Base-by-base conservation (phyloP, 2,113 vertebrate species). In the Talpa occidentalis region DNA sequence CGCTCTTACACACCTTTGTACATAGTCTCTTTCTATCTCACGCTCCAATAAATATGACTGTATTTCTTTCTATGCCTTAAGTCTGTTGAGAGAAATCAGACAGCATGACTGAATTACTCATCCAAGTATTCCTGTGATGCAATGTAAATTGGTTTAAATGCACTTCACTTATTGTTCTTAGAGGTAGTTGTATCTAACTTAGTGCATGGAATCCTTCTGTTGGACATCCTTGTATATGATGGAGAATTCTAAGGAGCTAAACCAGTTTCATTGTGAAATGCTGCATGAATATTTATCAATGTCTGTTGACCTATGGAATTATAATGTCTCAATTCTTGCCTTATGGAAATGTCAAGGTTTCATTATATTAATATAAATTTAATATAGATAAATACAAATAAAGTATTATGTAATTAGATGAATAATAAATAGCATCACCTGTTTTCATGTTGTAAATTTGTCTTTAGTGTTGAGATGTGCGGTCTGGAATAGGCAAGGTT, bases 61-160 rank as follows among this genome's bases (percentile, higher is more conserved):
- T 76, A 70, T 84, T 54, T 78, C 32, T 91, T 78, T 80, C n/a
- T 83, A 7, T 74, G 37, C 15, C 66, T 87, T 70, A 69, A 92
- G 28, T 8, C n/a, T 92, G 6, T 77, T 60, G 72, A 40, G 52
- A 62, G 88, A 78, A 85, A 15, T 67, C 19, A 73, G 17, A 37
- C 5, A 26, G 14, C 6, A 47, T 22, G 5, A 60, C 30, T 40
- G 4, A 14, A 19, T 84, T 85, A 74, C 37, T 64, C 19, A 72
- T 74, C 49, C 19, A 70, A 44, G 9, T 52, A 74, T 22, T 5
- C 21, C 52, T 59, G 17, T 0, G 24, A 14, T 89, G 3, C 32
- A 52, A 37, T 54, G 3, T 67, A 60, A 77, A 78, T 77, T 93
- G 28, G 42, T 69, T 79, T 88, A 66, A 81, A 93, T 80, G n/a